Evolutionary conservation across 1,140 invertebrate species (phyloP), one percentile per base, ranked within the genome.

Genomic region (Ridgeia piscesae): DNA sequence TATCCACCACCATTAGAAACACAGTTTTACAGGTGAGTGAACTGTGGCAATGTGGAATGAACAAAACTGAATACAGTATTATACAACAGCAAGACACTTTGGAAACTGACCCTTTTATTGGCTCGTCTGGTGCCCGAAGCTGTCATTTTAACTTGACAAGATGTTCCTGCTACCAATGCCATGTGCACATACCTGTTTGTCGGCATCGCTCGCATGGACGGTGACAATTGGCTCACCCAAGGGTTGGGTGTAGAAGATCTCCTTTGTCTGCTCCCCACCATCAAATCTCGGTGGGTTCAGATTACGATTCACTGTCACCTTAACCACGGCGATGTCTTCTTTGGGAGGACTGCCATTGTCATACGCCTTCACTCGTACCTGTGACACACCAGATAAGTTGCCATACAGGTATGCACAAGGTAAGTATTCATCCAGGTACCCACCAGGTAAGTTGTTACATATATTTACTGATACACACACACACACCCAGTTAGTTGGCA

Each of bases 291-390:
- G 93, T 8, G 58, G 17, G 27, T 92, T 2, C 35, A 93, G 17
- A 89, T 93, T 93, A 21, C 93, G 58, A 34, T 93, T 90, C 27
- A 93, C 93, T 14, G 21, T 50, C 35, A 93, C 92, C 21, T 88
- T 91, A 21, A 92, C 91, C 27, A 92, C 88, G 6, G 91, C 88
- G 31, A 92, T 90, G 92, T 92, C 93, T 17, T 35, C 58, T 35
- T 91, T 93, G 0, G 91, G 33, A 17, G 93, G 93, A 9, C 31
- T 34, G 33, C 93, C 93, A 91, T 93, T 93, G 58, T 93, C 93
- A 89, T 9, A 92, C 4, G 91, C 93, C 89, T 92, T 34, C 27
- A 93, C 88, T 34, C 93, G 89, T 31, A 93, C 31, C 93, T 93
- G 88, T 1, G 27, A 77, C 58, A 77, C 58, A 77, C 6, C 11